Percentiles rank a stretch among this genome's conserved stretches.
These are phyloP conservation scores for Apteryx owenii DNA, from an alignment of 2,113 vertebrate genomes.

Conservation along the genomic window DNA sequence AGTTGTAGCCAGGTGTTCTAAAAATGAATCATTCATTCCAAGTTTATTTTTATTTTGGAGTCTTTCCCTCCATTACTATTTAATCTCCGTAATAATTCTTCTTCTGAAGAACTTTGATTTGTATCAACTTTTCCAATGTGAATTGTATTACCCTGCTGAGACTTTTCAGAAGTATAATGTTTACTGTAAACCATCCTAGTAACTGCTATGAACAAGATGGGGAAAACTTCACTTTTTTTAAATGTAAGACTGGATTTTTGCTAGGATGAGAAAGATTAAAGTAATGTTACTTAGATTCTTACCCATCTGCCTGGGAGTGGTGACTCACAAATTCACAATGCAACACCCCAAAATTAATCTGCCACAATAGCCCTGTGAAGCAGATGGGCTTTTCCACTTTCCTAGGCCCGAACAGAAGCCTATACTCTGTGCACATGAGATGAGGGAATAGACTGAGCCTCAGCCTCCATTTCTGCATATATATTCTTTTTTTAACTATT, in stretches of 20 bases:
- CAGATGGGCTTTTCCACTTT: background rate
- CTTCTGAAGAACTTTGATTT: background rate
- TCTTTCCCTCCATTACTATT: background rate
- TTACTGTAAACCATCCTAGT: background rate
- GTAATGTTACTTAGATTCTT: background rate
- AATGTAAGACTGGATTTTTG: background rate
- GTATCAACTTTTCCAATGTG: background rate
- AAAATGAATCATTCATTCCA: background rate
- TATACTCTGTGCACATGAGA: background rate
- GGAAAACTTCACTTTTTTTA: background rate
- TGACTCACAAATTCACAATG: background rate
- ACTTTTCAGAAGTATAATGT: background rate
- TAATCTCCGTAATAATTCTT: background rate
- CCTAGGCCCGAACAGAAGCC: background rate
- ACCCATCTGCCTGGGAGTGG: background rate
- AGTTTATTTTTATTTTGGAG: background rate
- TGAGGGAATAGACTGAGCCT: background rate
- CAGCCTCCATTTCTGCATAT: background rate
- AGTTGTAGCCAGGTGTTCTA: background rate
- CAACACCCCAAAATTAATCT: background rate
- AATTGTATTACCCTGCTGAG: background rate
- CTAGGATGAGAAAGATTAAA: background rate
- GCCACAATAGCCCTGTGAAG: fast-evolving
- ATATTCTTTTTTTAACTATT: background rate
- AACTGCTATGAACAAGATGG: background rate